Evolutionary conservation across 2,888 invertebrate species (phyloP), one percentile per base, ranked within the genome.

Genomic region (Celastrina argiolus): DNA sequence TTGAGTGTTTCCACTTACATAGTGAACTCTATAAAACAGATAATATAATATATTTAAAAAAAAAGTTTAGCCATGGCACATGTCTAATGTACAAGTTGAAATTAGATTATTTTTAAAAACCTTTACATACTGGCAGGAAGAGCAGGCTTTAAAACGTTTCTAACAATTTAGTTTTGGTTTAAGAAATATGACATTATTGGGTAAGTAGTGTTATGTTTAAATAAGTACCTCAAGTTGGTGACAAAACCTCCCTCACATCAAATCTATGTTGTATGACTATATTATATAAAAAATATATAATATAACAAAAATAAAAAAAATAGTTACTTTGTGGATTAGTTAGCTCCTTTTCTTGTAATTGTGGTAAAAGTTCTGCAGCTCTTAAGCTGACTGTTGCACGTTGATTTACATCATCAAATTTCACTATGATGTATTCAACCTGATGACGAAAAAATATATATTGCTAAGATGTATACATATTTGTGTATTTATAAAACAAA

Each of bases 361-460:
- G 90, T 16, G 94, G 90, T 63, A 99, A 91, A 36, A 99, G 85
- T 72, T 97, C 95, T 72, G 93, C 90, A 5, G 97, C 98, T 79
- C 96, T 93, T n/a, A 99, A 92, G 72, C 96, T 95, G 4, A 99
- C 95, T 77, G 95, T 95, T 2, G 97, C 98, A 72, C 93, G 93
- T 83, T 96, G 94, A 56, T 95, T 94, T 71, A 94, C 93, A 85
- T 98, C 95, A 85, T 99, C 96, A 88, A 99, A 98, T 83, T 97
- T 97, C 2, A 99, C 96, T 67, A 99, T 93, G 78, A 98, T 96
- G 80, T 99, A 99, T 88, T 99, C 99, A 66, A 99, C 96, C 90
- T 91, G 73, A 68, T 82, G 83, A 69, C 69, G 65, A 64, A 68
- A 63, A 56, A 65, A 31, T 28, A 31, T 66, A 59, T 63, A 14